Evolutionary conservation across 2,888 invertebrate genomes (phyloP).

Genomic region (Torymus tubicola): DNA sequence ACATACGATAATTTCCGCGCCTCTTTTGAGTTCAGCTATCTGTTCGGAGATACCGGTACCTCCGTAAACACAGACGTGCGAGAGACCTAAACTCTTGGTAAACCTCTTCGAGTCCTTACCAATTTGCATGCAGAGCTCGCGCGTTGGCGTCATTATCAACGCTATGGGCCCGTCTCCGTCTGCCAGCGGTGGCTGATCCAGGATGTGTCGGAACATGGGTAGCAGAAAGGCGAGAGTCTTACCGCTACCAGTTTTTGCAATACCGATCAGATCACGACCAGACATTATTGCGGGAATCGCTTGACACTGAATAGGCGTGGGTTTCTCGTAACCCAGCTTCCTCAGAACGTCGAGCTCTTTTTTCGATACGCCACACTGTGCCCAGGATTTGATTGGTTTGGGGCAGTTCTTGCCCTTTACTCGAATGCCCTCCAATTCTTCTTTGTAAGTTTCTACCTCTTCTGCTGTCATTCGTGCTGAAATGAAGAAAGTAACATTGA

Average conservation of each 20-base stretch:
- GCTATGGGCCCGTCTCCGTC: constrained; percentile 98
- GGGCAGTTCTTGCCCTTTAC: constrained; percentile 98
- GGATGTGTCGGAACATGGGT: constrained; percentile 97
- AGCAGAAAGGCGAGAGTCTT: constrained; percentile 98
- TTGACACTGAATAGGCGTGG: constrained; percentile 99
- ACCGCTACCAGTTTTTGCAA: constrained; percentile 99
- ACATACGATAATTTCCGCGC: constrained; percentile 98
- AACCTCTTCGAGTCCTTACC: constrained; percentile 97
- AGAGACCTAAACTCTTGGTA: constrained; percentile 89
- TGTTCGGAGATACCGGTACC: constrained; percentile 98
- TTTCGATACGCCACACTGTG: constrained; percentile 97
- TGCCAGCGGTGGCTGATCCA: constrained; percentile 95
- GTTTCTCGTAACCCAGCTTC: constrained; percentile 94
- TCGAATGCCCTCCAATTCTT: constrained; percentile 95
- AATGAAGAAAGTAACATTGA: background rate
- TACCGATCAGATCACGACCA: constrained; percentile 96
- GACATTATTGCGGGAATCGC: constrained; percentile 98
- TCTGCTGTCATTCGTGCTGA: constrained; percentile 89
- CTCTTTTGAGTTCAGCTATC: constrained; percentile 97
- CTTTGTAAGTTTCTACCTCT: constrained; percentile 90
- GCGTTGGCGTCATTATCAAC: constrained; percentile 97
- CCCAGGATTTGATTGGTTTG: constrained; percentile 96
- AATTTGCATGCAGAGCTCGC: constrained; percentile 99
- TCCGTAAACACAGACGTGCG: constrained; percentile 98
- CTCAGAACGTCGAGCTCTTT: constrained; percentile 95